phyloP scores from a whole-genome alignment of 2,888 invertebrate species.

The Mylabris sibirica region DNA sequence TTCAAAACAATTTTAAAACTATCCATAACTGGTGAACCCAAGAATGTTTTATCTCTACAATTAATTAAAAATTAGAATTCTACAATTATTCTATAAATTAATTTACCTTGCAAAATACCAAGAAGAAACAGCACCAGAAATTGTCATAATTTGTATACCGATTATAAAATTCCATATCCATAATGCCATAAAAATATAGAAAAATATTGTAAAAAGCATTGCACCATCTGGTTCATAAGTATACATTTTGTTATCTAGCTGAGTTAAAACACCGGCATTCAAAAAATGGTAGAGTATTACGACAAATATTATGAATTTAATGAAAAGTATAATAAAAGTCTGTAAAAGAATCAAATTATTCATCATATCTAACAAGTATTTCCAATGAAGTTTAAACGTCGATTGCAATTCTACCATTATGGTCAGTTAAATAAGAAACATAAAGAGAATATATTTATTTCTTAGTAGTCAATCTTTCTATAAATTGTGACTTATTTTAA shows the following conservation, averaged over 20 bases:
- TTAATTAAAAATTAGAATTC: background rate
- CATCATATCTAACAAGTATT: background rate
- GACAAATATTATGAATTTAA: background rate
- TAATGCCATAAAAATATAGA: constrained; percentile 11
- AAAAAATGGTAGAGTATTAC: background rate
- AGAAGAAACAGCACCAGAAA: constrained; percentile 21
- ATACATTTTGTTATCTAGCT: background rate
- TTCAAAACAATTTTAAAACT: constrained; percentile 16
- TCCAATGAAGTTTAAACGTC: background rate
- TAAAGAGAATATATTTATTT: no score
- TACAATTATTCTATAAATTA: background rate
- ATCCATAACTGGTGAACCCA: constrained; percentile 17
- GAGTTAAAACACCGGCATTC: constrained; percentile 4
- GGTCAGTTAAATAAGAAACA: no score
- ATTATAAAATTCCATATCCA: constrained; percentile 20
- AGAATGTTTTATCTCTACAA: constrained; percentile 23
- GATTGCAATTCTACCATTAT: background rate
- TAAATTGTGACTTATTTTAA: no score
- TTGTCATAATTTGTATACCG: constrained; percentile 20
- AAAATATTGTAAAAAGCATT: constrained; percentile 18
- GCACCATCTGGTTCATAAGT: constrained; percentile 9
- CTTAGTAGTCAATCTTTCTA: no score
- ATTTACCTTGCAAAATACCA: constrained; percentile 25
- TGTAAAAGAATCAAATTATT: background rate
- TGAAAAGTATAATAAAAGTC: background rate